These are phyloP conservation scores for Fragariocoptes setiger DNA, from an alignment of 1,140 invertebrate species.

Conservation along the genomic window DNA sequence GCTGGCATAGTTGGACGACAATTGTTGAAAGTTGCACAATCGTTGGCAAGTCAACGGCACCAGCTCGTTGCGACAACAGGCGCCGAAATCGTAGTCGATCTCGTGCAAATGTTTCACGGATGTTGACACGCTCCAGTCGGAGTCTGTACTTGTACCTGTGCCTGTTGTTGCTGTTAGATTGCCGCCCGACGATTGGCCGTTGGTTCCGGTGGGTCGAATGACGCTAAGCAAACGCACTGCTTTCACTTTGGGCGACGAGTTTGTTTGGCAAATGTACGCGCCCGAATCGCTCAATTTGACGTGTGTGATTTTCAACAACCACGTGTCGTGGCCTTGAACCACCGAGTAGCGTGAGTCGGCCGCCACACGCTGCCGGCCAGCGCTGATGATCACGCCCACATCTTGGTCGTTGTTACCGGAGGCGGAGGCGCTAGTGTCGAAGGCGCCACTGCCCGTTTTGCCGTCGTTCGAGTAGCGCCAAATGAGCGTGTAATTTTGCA, in stretches of 20 bases:
- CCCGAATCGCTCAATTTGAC: constrained; percentile 33
- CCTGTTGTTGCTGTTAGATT: constrained; percentile 6
- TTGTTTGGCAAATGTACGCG: constrained; percentile 44
- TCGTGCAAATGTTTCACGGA: not conserved
- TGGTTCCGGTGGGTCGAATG: not conserved
- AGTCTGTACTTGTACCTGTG: constrained; percentile 12
- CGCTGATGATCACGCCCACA: not conserved
- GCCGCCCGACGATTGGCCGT: not conserved
- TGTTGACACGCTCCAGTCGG: constrained; percentile 28
- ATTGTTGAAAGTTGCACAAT: constrained; percentile 42
- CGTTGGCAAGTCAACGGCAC: constrained; percentile 33
- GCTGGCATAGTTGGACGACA: constrained; percentile 38
- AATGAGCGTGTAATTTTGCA: constrained; percentile 11
- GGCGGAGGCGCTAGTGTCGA: not conserved
- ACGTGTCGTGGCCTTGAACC: constrained; percentile 42
- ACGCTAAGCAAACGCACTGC: constrained; percentile 37
- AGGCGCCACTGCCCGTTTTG: not conserved
- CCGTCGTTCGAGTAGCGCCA: constrained; percentile 7
- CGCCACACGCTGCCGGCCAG: constrained; percentile 20
- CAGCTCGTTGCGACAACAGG: constrained; percentile 32
- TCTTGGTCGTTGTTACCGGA: not conserved
- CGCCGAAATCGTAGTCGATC: constrained; percentile 12
- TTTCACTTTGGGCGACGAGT: constrained; percentile 35
- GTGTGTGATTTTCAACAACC: constrained; percentile 40
- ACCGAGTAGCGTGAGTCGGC: constrained; percentile 31